Evolutionary conservation across 2,113 vertebrate species (phyloP).

Genomic region (Origma solitaria): DNA sequence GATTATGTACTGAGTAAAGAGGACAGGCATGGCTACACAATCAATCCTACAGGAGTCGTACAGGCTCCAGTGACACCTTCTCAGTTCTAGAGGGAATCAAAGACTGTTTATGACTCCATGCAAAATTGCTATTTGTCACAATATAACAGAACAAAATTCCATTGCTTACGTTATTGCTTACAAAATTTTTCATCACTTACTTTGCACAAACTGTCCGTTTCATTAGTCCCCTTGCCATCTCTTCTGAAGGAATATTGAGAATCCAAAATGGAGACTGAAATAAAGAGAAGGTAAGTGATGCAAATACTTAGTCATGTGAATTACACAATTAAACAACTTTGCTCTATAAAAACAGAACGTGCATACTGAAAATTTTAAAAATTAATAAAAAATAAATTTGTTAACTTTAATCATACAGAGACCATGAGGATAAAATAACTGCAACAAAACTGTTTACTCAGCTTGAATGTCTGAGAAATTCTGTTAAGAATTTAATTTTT

Average conservation of each 20-base stretch:
- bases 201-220: constrained; percentile 95
- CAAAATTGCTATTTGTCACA: neutral
- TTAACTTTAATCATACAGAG: neutral
- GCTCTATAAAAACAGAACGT: neutral
- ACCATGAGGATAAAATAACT: neutral
- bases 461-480: neutral
- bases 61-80: neutral
- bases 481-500: neutral
- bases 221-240: constrained; percentile 86
- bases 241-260: constrained; percentile 84
- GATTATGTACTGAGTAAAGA: neutral
- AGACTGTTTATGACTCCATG: neutral
- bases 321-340: neutral
- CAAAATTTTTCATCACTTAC: constrained; percentile 70
- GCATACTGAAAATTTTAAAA: neutral
- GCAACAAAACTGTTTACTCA: neutral
- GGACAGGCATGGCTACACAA: fast-evolving
- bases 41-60: neutral
- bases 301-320: neutral
- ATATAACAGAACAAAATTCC: neutral
- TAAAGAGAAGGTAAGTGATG: neutral
- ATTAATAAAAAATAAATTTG: neutral
- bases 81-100: neutral
- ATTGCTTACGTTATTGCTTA: neutral
- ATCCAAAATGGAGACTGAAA: constrained; percentile 94